These are phyloP conservation scores for Steinernema scapterisci DNA, from an alignment of 2,888 invertebrate genomes.

Conservation along the genomic window DNA sequence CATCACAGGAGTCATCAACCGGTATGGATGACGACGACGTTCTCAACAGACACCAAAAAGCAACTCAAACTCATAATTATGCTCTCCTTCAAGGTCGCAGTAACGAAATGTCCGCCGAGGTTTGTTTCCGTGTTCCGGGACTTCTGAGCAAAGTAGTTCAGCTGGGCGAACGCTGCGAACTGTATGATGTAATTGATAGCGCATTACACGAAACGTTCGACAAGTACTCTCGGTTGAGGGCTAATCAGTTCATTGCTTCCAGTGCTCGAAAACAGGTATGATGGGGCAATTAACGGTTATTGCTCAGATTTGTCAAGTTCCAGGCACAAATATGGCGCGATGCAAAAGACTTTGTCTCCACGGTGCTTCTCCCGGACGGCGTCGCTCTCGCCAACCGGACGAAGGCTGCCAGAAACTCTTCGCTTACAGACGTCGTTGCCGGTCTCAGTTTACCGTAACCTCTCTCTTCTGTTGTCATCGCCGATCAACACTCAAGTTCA, in stretches of 20 bases:
- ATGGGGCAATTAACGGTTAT: neutral
- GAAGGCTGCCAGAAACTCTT: conserved; percentile 13
- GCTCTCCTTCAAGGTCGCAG: conserved; percentile 17
- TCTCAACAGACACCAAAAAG: conserved; percentile 4
- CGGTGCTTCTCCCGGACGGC: conserved; percentile 57
- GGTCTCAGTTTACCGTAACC: conserved; percentile 25
- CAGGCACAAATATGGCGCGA: conserved; percentile 63
- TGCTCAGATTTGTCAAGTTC: neutral
- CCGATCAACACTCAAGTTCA: conserved; percentile 13
- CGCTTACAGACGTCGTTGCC: neutral
- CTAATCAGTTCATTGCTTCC: conserved; percentile 61
- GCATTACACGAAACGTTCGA: conserved; percentile 65
- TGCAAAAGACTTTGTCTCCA: conserved; percentile 61
- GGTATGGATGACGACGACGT: conserved; percentile 18
- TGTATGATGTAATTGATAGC: conserved; percentile 60
- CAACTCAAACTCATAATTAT: conserved; percentile 14
- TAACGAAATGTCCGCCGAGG: conserved; percentile 14
- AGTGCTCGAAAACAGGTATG: conserved; percentile 59
- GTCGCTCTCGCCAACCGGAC: conserved; percentile 55
- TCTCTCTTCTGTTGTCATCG: neutral
- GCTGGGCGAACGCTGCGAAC: conserved; percentile 55
- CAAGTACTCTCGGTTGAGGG: conserved; percentile 56
- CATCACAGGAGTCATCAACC: conserved; percentile 17
- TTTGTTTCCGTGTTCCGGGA: neutral
- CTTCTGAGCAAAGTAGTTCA: conserved; percentile 20